Evolutionary conservation across 2,797 vertebrate species (phyloP).

Genomic region (Kryptolebias ocellatus): DNA sequence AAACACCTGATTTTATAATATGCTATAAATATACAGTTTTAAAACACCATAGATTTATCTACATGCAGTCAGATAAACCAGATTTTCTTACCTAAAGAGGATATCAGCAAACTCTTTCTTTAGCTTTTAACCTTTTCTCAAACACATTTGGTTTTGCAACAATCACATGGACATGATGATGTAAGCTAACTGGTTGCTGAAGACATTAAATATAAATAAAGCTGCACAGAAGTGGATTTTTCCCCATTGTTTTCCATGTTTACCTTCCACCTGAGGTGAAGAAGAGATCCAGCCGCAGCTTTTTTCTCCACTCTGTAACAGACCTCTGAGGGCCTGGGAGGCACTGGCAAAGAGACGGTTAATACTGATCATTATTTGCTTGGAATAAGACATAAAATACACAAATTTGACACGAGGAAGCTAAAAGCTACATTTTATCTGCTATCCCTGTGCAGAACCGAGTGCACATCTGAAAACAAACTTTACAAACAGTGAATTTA

Average conservation of each 20-base stretch:
- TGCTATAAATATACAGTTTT: too few species aligned
- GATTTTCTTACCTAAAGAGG: neutral
- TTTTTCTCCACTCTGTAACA: constrained; percentile 46
- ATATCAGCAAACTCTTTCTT: neutral
- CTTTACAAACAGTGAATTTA: too few species aligned
- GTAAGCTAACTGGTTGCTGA: neutral
- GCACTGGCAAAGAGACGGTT: constrained; percentile 9
- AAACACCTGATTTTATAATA: too few species aligned
- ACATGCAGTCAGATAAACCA: too few species aligned
- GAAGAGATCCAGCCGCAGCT: neutral
- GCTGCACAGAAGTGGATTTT: too few species aligned
- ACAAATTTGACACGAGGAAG: neutral
- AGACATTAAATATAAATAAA: neutral
- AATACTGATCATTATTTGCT: neutral
- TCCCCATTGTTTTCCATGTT: rapidly evolving
- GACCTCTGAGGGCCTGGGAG: constrained; percentile 29
- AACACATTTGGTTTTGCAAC: too few species aligned
- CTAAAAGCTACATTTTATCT: too few species aligned
- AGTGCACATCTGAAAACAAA: too few species aligned
- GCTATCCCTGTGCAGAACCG: too few species aligned
- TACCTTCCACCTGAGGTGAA: constrained; percentile 58
- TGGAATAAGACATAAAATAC: neutral
- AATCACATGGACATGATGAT: neutral
- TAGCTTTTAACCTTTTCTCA: neutral
- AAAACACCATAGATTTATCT: too few species aligned